Evolutionary conservation across 1,140 invertebrate species (phyloP).

Genomic region (Homalodisca vitripennis): DNA sequence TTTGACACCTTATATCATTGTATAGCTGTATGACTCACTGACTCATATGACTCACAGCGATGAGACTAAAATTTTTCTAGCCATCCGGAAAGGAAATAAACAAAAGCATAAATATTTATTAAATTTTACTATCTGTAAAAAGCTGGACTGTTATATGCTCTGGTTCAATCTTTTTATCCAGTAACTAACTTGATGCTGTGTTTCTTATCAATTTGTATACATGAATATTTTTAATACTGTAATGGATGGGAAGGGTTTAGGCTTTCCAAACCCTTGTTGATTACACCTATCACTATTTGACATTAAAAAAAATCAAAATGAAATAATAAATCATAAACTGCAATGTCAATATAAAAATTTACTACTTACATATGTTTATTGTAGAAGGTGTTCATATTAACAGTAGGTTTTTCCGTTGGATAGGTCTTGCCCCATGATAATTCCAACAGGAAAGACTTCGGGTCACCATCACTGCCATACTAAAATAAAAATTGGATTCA

Average conservation of each 20-base stretch:
- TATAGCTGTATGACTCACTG: too few relatives aligned
- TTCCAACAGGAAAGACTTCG: slow-evolving; percentile 84
- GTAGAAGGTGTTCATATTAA: slow-evolving; percentile 91
- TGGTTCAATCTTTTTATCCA: too few relatives aligned
- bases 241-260: background rate
- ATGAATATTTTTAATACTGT: background rate
- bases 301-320: background rate
- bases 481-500: too few relatives aligned
- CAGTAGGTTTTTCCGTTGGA: slow-evolving; percentile 74
- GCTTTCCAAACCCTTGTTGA: background rate
- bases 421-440: slow-evolving; percentile 83
- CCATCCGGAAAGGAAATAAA: too few relatives aligned
- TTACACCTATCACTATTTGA: background rate
- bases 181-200: background rate
- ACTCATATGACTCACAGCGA: too few relatives aligned
- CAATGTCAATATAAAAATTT: background rate
- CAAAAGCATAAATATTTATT: too few relatives aligned
- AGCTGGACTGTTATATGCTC: too few relatives aligned
- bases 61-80: too few relatives aligned
- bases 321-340: background rate
- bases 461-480: slow-evolving; percentile 79
- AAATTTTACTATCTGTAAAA: too few relatives aligned
- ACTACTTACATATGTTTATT: slow-evolving; percentile 87
- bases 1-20: too few relatives aligned
- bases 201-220: background rate